Conservation (phyloP, 2,888 invertebrate species). For the Panopea generosa region DNA sequence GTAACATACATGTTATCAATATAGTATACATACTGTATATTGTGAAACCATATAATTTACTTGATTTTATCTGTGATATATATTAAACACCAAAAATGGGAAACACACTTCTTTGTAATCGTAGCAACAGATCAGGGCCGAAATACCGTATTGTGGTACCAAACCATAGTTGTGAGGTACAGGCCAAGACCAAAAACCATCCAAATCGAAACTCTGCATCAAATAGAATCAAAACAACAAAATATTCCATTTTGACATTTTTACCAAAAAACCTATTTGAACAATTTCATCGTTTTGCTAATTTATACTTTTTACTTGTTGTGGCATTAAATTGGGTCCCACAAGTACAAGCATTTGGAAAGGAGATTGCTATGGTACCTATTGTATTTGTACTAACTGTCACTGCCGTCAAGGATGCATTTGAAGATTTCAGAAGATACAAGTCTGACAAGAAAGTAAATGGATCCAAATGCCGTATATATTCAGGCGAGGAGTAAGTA, state of each 20-base stretch:
- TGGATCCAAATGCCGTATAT: conserved; percentile 95
- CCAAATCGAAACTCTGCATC: conserved; percentile 74
- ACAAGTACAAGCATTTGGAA: conserved; percentile 93
- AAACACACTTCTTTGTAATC: conserved; percentile 60
- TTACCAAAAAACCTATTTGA: conserved; percentile 98
- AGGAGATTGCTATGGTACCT: conserved; percentile 97
- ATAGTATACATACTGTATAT: too few relatives aligned
- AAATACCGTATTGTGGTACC: conserved; percentile 71
- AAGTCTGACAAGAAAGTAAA: conserved; percentile 97
- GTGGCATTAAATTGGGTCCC: conserved; percentile 98
- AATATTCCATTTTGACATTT: conserved; percentile 97
- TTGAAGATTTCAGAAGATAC: conserved; percentile 95
- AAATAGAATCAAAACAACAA: conserved; percentile 82
- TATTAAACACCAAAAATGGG: conserved; percentile 63
- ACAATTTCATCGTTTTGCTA: conserved; percentile 98
- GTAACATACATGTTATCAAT: too few relatives aligned
- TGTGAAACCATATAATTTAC: too few relatives aligned
- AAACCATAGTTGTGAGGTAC: conserved; percentile 70
- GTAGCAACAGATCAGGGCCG: conserved; percentile 69
- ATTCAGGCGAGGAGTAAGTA: conserved; percentile 90
- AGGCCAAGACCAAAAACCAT: conserved; percentile 63
- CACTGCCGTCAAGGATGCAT: conserved; percentile 97
- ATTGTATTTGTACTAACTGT: conserved; percentile 97
- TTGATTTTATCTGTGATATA: too few relatives aligned
- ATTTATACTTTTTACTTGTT: conserved; percentile 98